These are phyloP conservation scores for Halichoeres trimaculatus DNA, from an alignment of 2,113 vertebrate genomes.

Conservation along the genomic window DNA sequence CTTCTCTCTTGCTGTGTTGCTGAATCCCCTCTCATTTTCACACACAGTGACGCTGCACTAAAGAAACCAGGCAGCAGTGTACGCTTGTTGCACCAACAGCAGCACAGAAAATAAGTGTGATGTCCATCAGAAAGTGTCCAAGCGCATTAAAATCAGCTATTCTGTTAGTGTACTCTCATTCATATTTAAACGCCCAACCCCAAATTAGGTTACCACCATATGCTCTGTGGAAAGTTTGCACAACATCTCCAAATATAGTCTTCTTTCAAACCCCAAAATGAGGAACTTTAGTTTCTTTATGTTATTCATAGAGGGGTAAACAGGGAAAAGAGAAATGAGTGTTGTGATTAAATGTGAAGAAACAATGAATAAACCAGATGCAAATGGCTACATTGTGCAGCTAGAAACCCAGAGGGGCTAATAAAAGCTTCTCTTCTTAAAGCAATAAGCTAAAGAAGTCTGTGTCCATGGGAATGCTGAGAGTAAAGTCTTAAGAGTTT, in stretches of 20 bases:
- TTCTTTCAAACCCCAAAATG: not conserved
- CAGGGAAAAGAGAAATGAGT: slow-evolving; percentile 2
- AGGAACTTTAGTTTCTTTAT: not conserved
- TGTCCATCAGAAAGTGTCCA: not conserved
- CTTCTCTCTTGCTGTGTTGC: not conserved
- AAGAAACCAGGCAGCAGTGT: not conserved
- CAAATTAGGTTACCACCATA: slow-evolving; percentile 5
- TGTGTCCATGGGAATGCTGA: slow-evolving; percentile 9
- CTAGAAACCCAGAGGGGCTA: slow-evolving; percentile 4
- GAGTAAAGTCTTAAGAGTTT: slow-evolving; percentile 24
- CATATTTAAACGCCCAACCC: not conserved
- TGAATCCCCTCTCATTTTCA: not conserved
- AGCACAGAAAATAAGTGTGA: not conserved
- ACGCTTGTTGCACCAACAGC: not conserved
- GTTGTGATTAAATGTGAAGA: slow-evolving; percentile 7
- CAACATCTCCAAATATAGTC: not conserved
- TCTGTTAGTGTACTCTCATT: not conserved
- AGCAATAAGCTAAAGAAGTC: slow-evolving; percentile 5
- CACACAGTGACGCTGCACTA: not conserved
- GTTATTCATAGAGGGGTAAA: slow-evolving; percentile 11
- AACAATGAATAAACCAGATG: slow-evolving; percentile 12
- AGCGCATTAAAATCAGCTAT: not conserved
- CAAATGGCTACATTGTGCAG: slow-evolving; percentile 26
- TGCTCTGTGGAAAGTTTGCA: not conserved
- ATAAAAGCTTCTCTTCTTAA: slow-evolving; percentile 36